Evolutionary conservation across 2,113 vertebrate species (phyloP), one percentile per base, ranked within the genome.

Genomic region (Callipepla squamata): DNA sequence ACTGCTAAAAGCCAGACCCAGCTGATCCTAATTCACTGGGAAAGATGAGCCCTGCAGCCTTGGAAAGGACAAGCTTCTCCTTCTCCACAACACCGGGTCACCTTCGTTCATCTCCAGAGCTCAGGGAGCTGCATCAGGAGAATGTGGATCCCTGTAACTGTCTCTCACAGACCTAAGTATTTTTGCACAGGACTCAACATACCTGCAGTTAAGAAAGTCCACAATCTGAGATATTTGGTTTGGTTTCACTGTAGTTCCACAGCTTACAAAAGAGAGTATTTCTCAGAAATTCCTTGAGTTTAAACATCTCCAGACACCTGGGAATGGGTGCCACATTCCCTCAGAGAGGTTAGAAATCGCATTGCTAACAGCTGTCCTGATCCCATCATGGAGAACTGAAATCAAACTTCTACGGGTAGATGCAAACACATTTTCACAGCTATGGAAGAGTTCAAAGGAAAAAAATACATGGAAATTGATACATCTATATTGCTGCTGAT

Each of bases 341-440:
- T 47, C 8, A 0, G 15, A 13, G 32, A 3, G 58, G 13, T 72
- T 57, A 65, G 74, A 36, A 23, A 55, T 13, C 47, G 47, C 30
- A 34, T 10, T 50, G 51, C 7, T 6, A 30, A 69, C 19, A 48
- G 10, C 7, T 45, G 82, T 89, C 48, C 44, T 51, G 19, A 57
- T 90, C 50, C 57, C 4, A 9, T 13, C 53, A 65, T 18, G 0
- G 0, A 83, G 11, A 40, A 42, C 4, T 7, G 38, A 70, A 74
- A 25, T 5, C 11, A 19, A 68, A 21, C 16, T 63, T 34, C 77
- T 42, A 63, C 0, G 0, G 7, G 17, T 26, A 18, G 32, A 19
- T 5, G 42, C 20, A 68, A 81, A 63, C n/a, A 74, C 1, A 3
- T 66, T 58, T 61, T 62, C 4, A 2, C 25, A 4, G 1, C 32